Conservation (phyloP, 2,113 vertebrate species). For the Nematolebias whitei region DNA sequence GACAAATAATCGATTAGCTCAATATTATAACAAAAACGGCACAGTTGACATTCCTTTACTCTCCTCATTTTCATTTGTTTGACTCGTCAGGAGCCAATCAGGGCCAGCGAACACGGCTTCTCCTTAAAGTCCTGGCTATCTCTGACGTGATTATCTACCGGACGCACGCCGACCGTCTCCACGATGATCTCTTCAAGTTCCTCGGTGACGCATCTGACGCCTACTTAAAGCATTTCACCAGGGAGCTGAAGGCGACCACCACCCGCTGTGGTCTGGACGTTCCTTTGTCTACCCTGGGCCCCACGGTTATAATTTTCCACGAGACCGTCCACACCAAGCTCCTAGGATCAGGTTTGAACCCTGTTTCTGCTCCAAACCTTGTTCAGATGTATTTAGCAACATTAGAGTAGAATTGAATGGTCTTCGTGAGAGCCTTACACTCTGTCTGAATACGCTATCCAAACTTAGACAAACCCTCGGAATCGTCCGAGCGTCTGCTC, state of each 20-base stretch:
- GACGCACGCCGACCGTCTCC: conserved; percentile 95
- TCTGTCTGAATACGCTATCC: not conserved
- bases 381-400: not conserved
- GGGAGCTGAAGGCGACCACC: conserved; percentile 96
- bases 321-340: conserved; percentile 98
- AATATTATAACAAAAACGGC: not conserved
- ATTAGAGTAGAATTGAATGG: not conserved
- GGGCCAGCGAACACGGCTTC: conserved; percentile 93
- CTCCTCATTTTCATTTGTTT: not conserved
- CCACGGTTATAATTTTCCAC: conserved; percentile 97
- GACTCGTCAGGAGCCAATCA: conserved; percentile 85
- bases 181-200: conserved; percentile 99
- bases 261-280: conserved; percentile 96
- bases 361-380: not conserved
- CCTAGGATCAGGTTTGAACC: conserved; percentile 87
- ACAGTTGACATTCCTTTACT: not conserved
- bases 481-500: conserved; percentile 92
- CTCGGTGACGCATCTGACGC: conserved; percentile 97
- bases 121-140: conserved; percentile 95
- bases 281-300: conserved; percentile 94
- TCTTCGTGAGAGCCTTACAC: too few relatives aligned
- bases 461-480: conserved; percentile 85
- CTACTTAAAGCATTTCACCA: conserved; percentile 96
- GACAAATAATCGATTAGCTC: not conserved
- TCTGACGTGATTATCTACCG: conserved; percentile 97